Evolutionary conservation across 2,113 vertebrate species (phyloP).

Genomic region (Prolemur simus): DNA sequence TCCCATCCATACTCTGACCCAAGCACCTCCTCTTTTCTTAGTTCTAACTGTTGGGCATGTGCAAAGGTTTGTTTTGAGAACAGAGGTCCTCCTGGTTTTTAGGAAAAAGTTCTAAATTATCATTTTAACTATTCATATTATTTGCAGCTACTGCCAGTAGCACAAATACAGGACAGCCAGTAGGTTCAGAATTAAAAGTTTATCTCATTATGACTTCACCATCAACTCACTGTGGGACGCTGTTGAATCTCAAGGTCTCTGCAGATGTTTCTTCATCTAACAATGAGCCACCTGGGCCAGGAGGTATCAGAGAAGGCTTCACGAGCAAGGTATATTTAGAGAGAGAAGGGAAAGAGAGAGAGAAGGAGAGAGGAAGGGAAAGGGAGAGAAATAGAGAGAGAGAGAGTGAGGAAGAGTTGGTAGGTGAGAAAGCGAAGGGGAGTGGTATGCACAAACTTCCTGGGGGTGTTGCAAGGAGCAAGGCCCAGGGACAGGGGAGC

Average conservation of each 20-base stretch:
- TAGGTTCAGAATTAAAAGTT: background rate
- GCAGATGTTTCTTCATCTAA: background rate
- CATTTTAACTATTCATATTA: background rate
- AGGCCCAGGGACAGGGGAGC: too few species aligned
- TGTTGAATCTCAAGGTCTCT: background rate
- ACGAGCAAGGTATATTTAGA: background rate
- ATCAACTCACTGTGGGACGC: background rate
- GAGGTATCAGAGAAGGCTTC: background rate
- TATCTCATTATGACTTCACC: background rate
- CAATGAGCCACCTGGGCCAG: background rate
- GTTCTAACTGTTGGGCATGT: background rate
- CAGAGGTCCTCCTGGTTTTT: background rate
- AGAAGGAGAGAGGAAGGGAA: background rate
- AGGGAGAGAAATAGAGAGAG: background rate
- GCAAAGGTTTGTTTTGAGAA: background rate
- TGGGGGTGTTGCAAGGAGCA: background rate
- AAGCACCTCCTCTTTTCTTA: background rate
- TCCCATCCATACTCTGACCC: background rate
- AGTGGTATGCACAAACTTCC: fast-evolving
- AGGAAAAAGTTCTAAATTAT: background rate
- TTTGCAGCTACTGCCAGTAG: background rate
- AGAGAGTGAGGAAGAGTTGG: background rate
- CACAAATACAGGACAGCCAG: background rate
- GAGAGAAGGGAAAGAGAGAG: background rate
- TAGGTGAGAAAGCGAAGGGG: background rate